phyloP scores from a whole-genome alignment of 2,797 vertebrate genomes.

The Iguana delicatissima region DNA sequence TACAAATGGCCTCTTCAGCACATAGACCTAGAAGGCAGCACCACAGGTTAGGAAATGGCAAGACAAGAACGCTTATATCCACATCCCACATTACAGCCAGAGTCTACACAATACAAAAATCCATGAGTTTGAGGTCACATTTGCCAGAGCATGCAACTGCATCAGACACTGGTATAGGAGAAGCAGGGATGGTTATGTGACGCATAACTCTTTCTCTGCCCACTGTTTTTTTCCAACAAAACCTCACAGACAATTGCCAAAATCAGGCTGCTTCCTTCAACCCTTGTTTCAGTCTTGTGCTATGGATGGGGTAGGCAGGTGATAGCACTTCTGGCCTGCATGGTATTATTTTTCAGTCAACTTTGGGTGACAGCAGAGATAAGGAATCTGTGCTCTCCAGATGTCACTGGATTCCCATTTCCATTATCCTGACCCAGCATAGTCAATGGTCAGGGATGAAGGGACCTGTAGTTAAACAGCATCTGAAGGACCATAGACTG shows the following conservation, averaged over 20 bases:
- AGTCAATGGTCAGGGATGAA: not conserved
- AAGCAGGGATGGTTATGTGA: not conserved
- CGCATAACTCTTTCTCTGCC: not conserved
- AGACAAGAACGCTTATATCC: not conserved
- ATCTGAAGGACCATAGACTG: not conserved
- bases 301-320: not conserved
- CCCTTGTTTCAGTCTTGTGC: not conserved
- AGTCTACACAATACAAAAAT: not conserved
- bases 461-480: not conserved
- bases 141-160: not conserved
- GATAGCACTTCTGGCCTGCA: not conserved
- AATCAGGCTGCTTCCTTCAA: not conserved
- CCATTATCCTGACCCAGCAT: not conserved
- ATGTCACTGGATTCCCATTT: not conserved
- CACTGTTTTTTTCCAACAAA: not conserved
- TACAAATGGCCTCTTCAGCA: constrained; percentile 92
- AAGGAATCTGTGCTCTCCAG: not conserved
- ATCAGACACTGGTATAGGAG: not conserved
- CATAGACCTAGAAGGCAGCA: constrained; percentile 85
- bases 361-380: not conserved
- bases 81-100: not conserved
- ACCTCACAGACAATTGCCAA: too few relatives aligned
- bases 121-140: not conserved
- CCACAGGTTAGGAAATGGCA: not conserved
- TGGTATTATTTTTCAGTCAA: not conserved